Conservation (phyloP, 2,888 invertebrate species). For the Choristoneura rosaceana region DNA sequence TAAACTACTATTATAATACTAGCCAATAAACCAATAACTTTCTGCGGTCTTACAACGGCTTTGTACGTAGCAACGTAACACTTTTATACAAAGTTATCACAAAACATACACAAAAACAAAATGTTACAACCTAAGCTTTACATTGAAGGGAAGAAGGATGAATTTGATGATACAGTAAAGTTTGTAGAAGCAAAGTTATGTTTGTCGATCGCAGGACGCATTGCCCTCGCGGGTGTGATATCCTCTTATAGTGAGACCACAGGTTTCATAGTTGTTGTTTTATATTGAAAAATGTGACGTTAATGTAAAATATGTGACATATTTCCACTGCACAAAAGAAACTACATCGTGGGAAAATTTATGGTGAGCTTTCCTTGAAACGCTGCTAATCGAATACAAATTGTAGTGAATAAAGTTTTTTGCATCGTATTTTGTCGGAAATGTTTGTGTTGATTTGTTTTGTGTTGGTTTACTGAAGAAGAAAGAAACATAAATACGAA, state of each 20-base stretch:
- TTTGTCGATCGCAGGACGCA: conserved; percentile 55
- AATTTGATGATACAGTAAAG: conserved; percentile 23
- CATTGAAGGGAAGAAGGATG: conserved; percentile 10
- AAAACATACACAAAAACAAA: background rate
- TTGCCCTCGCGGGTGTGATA: conserved; percentile 55
- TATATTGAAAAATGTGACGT: conserved; percentile 46
- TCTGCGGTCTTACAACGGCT: conserved; percentile 54
- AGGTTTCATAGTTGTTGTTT: conserved; percentile 56
- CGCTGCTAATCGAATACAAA: too few relatives aligned
- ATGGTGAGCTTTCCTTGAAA: too few relatives aligned
- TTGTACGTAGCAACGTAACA: conserved; percentile 54
- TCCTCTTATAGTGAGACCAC: conserved; percentile 47
- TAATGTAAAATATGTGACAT: background rate
- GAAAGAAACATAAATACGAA: too few relatives aligned
- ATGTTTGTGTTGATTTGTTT: too few relatives aligned
- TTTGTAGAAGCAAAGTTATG: conserved; percentile 39
- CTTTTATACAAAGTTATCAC: conserved; percentile 39
- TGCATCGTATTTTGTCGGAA: too few relatives aligned
- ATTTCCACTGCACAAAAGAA: background rate
- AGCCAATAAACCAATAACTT: conserved; percentile 57
- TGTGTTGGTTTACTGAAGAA: too few relatives aligned
- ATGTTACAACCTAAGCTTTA: conserved; percentile 31
- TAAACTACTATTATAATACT: conserved; percentile 36
- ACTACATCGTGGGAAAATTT: too few relatives aligned
- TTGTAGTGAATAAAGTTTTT: too few relatives aligned